phyloP scores from a whole-genome alignment of 2,888 invertebrate genomes.

The Folsomia candida region DNA sequence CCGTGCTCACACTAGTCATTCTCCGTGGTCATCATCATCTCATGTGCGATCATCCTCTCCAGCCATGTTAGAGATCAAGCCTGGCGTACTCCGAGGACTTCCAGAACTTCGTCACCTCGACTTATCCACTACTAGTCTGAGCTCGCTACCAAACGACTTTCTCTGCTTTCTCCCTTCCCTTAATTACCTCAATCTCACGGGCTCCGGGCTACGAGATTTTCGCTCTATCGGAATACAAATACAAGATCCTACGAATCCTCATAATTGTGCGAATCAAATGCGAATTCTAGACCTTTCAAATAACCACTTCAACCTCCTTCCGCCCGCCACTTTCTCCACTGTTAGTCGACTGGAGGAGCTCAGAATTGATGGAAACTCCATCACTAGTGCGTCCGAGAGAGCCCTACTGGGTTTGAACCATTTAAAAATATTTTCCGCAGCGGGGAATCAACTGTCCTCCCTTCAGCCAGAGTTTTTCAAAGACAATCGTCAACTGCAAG shows the following conservation, averaged over 20 bases:
- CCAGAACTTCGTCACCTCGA: constrained; percentile 71
- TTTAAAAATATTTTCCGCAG: constrained; percentile 70
- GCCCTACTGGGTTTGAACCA: constrained; percentile 73
- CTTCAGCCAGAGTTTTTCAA: constrained; percentile 78
- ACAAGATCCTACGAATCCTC: constrained; percentile 52
- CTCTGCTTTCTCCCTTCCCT: constrained; percentile 72
- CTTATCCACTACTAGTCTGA: constrained; percentile 76
- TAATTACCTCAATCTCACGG: constrained; percentile 73
- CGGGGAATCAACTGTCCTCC: constrained; percentile 75
- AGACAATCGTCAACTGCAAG: constrained; percentile 72
- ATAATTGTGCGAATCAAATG: constrained; percentile 67
- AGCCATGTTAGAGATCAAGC: constrained; percentile 72
- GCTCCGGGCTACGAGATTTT: constrained; percentile 73
- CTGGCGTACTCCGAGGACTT: constrained; percentile 72
- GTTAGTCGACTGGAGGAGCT: constrained; percentile 69
- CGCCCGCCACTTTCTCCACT: constrained; percentile 69
- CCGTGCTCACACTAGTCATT: constrained; percentile 69
- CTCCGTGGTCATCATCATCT: constrained; percentile 52
- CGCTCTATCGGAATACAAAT: constrained; percentile 67
- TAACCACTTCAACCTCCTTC: constrained; percentile 73
- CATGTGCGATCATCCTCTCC: constrained; percentile 70
- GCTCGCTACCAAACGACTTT: constrained; percentile 72
- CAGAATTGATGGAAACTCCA: constrained; percentile 72
- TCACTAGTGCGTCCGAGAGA: constrained; percentile 72
- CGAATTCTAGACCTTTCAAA: constrained; percentile 71